phyloP scores from a whole-genome alignment of 2,797 vertebrate species.

The Rachycentron canadum region DNA sequence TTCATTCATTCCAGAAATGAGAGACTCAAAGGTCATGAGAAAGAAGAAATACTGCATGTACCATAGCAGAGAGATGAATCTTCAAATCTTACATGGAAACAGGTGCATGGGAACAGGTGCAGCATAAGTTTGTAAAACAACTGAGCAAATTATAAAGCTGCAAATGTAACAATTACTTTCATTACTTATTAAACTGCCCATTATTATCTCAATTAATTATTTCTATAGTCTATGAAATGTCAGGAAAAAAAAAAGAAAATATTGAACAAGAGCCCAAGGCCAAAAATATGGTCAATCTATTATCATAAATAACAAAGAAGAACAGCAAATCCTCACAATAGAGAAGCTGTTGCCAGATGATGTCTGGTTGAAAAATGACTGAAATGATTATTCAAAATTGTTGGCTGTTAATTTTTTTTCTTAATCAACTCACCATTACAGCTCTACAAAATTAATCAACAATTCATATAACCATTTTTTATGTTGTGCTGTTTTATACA shows the following conservation, averaged over 20 bases:
- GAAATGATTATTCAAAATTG: background rate
- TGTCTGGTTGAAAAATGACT: background rate
- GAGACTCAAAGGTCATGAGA: constrained; percentile 31
- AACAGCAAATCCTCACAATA: background rate
- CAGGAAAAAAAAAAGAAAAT: background rate
- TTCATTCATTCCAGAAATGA: constrained; percentile 12
- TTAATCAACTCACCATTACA: background rate
- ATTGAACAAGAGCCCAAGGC: background rate
- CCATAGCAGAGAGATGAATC: constrained; percentile 2
- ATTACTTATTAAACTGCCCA: background rate
- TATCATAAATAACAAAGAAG: background rate
- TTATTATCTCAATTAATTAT: background rate
- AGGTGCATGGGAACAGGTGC: no score
- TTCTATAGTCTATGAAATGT: background rate
- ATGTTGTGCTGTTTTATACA: background rate
- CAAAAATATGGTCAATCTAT: background rate
- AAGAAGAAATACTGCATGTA: background rate
- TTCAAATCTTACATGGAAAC: background rate
- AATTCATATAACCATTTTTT: background rate
- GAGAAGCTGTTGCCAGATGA: background rate
- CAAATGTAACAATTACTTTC: background rate
- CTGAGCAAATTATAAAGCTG: background rate
- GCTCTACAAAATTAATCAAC: background rate
- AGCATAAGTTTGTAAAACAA: background rate
- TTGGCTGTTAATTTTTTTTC: background rate